These are phyloP conservation scores for Diarsia brunnea DNA, from an alignment of 2,888 invertebrate species.

Conservation along the genomic window DNA sequence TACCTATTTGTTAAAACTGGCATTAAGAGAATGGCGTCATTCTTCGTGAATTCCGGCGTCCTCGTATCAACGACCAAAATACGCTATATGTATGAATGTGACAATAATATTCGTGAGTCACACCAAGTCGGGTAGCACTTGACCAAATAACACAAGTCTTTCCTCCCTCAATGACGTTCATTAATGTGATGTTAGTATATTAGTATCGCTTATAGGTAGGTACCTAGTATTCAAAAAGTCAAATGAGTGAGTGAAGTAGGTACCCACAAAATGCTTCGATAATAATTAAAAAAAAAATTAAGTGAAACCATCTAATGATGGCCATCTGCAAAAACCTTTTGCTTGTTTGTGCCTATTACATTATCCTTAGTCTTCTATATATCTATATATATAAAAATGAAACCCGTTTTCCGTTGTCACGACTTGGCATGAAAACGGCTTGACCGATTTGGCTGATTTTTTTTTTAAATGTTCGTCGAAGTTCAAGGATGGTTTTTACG, in stretches of 20 bases:
- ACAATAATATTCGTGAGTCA: constrained; percentile 89
- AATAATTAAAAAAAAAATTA: neutral
- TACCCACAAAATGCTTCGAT: neutral
- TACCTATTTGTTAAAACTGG: constrained; percentile 68
- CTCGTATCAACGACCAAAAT: constrained; percentile 85
- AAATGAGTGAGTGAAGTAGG: neutral
- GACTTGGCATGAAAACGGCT: no score
- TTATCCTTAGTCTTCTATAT: no score
- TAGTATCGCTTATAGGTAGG: neutral
- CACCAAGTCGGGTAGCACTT: constrained; percentile 79
- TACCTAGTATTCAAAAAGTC: constrained; percentile 2
- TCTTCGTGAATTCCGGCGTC: constrained; percentile 83
- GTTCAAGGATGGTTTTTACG: no score
- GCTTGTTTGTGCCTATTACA: neutral
- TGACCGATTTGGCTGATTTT: no score
- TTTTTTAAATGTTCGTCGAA: no score
- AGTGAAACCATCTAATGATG: neutral
- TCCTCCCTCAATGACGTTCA: constrained; percentile 79
- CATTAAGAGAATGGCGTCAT: constrained; percentile 87
- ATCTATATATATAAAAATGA: no score
- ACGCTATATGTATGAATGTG: constrained; percentile 84
- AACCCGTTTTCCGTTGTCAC: no score
- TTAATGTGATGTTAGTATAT: constrained; percentile 45
- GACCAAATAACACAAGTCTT: constrained; percentile 86
- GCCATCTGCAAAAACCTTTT: neutral